These are phyloP conservation scores for Chelonus insularis DNA, from an alignment of 1,140 invertebrate genomes.

Conservation along the genomic window DNA sequence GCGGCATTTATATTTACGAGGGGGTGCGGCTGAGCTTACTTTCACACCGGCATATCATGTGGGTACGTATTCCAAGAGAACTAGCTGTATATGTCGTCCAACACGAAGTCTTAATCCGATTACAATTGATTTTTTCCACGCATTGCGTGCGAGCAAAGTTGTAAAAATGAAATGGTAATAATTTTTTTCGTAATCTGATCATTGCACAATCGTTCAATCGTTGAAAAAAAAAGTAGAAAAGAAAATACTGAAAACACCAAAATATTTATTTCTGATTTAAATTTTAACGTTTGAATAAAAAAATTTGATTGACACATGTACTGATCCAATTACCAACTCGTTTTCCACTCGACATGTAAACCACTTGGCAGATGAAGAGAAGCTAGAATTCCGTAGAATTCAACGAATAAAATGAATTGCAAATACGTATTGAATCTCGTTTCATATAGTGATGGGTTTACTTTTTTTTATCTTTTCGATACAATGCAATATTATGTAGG, in stretches of 20 bases:
- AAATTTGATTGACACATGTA: conserved; percentile 7
- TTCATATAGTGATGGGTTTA: not conserved
- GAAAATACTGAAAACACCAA: not conserved
- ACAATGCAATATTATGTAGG: too few species aligned
- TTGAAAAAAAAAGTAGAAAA: not conserved
- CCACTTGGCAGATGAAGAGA: not conserved
- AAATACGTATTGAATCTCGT: not conserved
- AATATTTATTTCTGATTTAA: not conserved
- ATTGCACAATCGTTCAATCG: too few species aligned
- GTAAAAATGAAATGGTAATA: not conserved
- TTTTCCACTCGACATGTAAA: not conserved
- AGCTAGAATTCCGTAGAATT: not conserved
- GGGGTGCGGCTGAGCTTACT: conserved; percentile 19
- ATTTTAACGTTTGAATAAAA: not conserved
- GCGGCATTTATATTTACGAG: conserved; percentile 22
- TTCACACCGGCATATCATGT: conserved; percentile 19
- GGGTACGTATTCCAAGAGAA: not conserved
- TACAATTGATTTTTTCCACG: conserved; percentile 40
- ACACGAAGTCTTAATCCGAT: conserved; percentile 42
- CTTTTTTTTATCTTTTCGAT: not conserved
- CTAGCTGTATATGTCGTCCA: conserved; percentile 23
- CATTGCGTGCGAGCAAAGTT: conserved; percentile 8
- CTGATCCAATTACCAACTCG: conserved; percentile 5
- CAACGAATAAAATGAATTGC: not conserved
- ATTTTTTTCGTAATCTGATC: not conserved